phyloP scores from a whole-genome alignment of 1,140 invertebrate species.

The Mamestra configurata region DNA sequence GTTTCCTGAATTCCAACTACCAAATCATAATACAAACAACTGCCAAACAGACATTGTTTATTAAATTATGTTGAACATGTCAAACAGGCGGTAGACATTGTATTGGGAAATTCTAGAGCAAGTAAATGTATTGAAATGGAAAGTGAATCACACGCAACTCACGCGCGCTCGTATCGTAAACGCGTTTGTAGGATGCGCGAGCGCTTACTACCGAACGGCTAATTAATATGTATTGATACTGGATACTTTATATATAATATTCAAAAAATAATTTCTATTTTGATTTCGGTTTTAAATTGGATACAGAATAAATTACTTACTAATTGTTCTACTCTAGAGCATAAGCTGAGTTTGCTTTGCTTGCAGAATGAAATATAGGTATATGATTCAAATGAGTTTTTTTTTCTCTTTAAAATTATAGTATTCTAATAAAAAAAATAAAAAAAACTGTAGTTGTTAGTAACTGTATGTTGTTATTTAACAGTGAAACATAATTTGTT shows the following conservation, averaged over 20 bases:
- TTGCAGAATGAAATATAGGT: neutral
- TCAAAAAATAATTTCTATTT: neutral
- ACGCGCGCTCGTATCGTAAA: slow-evolving; percentile 24
- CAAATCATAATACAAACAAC: slow-evolving; percentile 13
- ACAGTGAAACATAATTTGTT: too few species aligned
- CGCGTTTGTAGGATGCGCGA: slow-evolving; percentile 12
- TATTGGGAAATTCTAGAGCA: slow-evolving; percentile 37
- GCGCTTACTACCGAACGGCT: slow-evolving; percentile 14
- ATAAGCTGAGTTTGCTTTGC: neutral
- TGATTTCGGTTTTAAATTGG: neutral
- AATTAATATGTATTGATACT: slow-evolving; percentile 31
- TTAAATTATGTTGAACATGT: slow-evolving; percentile 28
- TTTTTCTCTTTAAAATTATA: too few species aligned
- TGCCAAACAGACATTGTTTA: neutral
- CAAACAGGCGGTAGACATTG: slow-evolving; percentile 38
- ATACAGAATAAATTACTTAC: neutral
- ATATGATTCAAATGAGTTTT: too few species aligned
- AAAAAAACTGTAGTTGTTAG: too few species aligned
- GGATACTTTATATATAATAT: neutral
- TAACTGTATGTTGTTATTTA: too few species aligned
- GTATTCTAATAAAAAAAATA: too few species aligned
- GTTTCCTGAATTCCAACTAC: slow-evolving; percentile 1
- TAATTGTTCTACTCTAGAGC: neutral
- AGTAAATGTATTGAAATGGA: slow-evolving; percentile 56
- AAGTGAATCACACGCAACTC: slow-evolving; percentile 55